Evolutionary conservation across 2,888 invertebrate species (phyloP), one percentile per base, ranked within the genome.

Genomic region (Drosophila borborema): DNA sequence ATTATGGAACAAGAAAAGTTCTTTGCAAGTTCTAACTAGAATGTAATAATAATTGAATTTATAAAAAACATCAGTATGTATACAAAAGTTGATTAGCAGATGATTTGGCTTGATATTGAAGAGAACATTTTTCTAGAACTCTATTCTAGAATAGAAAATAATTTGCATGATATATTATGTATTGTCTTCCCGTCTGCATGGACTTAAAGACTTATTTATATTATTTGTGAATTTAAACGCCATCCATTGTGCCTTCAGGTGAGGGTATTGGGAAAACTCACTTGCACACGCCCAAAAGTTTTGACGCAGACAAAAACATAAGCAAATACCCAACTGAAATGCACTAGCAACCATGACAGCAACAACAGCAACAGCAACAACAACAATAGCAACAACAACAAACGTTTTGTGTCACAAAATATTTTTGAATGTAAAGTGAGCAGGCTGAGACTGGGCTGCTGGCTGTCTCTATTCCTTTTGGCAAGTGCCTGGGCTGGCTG

Each of bases 371-470:
- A 34, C 54, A n/a, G 40, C 69, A 71, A 68, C 55, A 41, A 55
- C 67, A 60, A 54, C 58, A 77, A 71, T 69, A 58, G 61, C 62
- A 77, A 86, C 61, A 77, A 72, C 74, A 59, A 69, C 60, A 77
- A 86, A 75, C 85, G 80, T 82, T 88, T 88, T 89, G 82, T 88
- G 86, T 88, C 86, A 82, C 89, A 86, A 86, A 88, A 88, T 86
- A 88, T 86, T 86, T 84, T 86, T 84, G 86, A 88, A 86, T 86
- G 86, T 84, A 88, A 86, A 84, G 84, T 88, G 86, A 80, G 58
- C 58, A 34, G 58, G 20, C 58, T 66, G 55, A 54, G 55, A 78
- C 72, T 75, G 54, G 77, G 66, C 66, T 81, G 82, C 66, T 82
- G 82, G 82, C 85, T 81, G 85, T 85, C 85, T 85, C 72, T 85